A percentile compares a stretch with the other conserved stretches of the same genome.
phyloP scores from a whole-genome alignment of 2,888 invertebrate genomes.

The Clusia tigrina region DNA sequence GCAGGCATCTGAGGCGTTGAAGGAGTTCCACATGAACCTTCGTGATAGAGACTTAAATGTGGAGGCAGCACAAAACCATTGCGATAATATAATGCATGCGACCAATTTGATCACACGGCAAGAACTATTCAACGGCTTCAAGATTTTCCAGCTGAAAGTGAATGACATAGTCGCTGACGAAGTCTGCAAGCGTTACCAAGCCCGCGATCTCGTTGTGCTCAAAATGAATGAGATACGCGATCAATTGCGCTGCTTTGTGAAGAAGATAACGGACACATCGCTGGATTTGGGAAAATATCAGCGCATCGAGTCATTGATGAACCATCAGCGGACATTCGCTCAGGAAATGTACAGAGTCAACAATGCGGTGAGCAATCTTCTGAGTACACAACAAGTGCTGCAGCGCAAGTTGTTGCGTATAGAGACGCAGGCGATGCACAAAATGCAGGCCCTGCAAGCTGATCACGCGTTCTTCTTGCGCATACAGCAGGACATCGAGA shows the following conservation, averaged over 20 bases:
- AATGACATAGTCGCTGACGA: constrained; percentile 49
- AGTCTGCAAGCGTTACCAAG: constrained; percentile 49
- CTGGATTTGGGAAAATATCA: constrained; percentile 54
- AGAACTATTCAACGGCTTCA: constrained; percentile 45
- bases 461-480: constrained; percentile 55
- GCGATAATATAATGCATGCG: constrained; percentile 53
- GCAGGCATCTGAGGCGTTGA: constrained; percentile 48
- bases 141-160: constrained; percentile 46
- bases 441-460: constrained; percentile 47
- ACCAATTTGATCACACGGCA: constrained; percentile 46
- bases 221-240: constrained; percentile 51
- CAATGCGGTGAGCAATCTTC: constrained; percentile 40
- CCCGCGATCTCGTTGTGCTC: constrained; percentile 47
- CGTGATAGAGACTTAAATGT: constrained; percentile 40
- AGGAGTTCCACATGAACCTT: constrained; percentile 49
- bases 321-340: constrained; percentile 52
- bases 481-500: constrained; percentile 50
- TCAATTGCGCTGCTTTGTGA: constrained; percentile 47
- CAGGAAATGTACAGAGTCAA: constrained; percentile 47
- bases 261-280: constrained; percentile 41
- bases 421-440: constrained; percentile 46
- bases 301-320: constrained; percentile 45
- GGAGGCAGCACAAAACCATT: constrained; percentile 51
- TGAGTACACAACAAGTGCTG: constrained; percentile 34
- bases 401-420: constrained; percentile 41